Conservation (phyloP, 2,113 vertebrate species). For the Galbula dea region DNA sequence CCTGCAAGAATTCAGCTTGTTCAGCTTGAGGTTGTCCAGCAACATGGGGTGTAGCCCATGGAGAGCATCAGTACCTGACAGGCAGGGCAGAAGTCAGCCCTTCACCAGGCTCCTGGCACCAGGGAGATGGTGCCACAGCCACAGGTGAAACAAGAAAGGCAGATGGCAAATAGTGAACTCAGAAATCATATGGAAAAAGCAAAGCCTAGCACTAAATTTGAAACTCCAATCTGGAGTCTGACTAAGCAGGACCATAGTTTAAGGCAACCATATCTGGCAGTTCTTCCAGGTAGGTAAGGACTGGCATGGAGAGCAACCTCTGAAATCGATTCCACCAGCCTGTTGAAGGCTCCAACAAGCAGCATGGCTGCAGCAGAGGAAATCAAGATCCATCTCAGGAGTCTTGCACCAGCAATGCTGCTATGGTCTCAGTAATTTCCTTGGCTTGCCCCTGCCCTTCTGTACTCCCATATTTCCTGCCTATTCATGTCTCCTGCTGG, state of each 20-base stretch:
- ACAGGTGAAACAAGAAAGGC: not conserved
- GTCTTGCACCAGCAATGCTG: not conserved
- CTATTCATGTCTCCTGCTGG: not conserved
- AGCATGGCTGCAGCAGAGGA: not conserved
- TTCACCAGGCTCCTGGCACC: not conserved
- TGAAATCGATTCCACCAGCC: not conserved
- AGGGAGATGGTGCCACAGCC: not conserved
- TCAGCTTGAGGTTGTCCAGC: not conserved
- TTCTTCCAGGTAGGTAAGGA: not conserved
- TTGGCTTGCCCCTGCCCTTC: fast-evolving
- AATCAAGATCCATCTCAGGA: not conserved
- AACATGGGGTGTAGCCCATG: not conserved
- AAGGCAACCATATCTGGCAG: not conserved
- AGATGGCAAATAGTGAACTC: not conserved
- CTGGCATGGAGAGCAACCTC: not conserved
- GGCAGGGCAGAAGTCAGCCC: not conserved
- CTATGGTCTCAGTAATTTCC: not conserved
- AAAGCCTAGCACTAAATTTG: not conserved
- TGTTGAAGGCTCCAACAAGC: not conserved
- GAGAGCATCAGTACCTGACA: not conserved
- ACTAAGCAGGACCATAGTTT: not conserved
- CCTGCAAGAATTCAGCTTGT: not conserved
- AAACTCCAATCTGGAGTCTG: not conserved
- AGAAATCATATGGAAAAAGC: not conserved
- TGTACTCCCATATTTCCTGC: not conserved